Evolutionary conservation across 2,797 vertebrate species (phyloP).

Genomic region (Sebastes kiyomatsui): DNA sequence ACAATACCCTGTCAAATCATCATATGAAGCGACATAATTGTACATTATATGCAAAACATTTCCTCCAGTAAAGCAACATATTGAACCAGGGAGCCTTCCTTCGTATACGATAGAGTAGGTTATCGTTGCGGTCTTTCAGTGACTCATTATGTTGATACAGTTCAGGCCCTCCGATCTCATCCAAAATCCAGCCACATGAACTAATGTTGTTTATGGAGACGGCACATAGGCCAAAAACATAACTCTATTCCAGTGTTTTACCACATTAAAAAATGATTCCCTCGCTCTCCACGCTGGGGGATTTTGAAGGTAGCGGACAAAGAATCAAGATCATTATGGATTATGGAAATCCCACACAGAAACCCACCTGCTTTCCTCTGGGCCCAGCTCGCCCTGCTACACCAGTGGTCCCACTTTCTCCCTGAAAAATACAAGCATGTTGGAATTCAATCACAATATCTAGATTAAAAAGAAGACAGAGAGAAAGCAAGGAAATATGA

Average conservation of each 20-base stretch:
- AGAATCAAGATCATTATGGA: conserved; percentile 29
- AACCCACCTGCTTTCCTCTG: conserved; percentile 80
- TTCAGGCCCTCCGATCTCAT: conserved; percentile 41
- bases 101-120: conserved; percentile 21
- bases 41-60: background rate
- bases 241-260: conserved; percentile 45
- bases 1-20: conserved; percentile 80
- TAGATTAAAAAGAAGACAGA: background rate
- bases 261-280: conserved; percentile 64
- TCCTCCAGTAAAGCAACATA: background rate
- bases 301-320: conserved; percentile 43
- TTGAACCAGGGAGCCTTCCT: background rate
- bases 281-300: conserved; percentile 16
- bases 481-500: background rate
- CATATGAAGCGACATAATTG: conserved; percentile 11
- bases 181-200: conserved; percentile 64
- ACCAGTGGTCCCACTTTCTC: conserved; percentile 75
- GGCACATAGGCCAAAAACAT: conserved; percentile 57
- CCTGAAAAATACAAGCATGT: conserved; percentile 66
- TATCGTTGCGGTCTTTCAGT: conserved; percentile 38
- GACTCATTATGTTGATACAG: conserved; percentile 61
- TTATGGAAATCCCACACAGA: conserved; percentile 17
- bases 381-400: conserved; percentile 63
- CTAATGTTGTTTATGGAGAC: conserved; percentile 74
- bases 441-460: conserved; percentile 19